These are phyloP conservation scores for Leptura quadrifasciata DNA, from an alignment of 2,888 invertebrate genomes.

Conservation along the genomic window DNA sequence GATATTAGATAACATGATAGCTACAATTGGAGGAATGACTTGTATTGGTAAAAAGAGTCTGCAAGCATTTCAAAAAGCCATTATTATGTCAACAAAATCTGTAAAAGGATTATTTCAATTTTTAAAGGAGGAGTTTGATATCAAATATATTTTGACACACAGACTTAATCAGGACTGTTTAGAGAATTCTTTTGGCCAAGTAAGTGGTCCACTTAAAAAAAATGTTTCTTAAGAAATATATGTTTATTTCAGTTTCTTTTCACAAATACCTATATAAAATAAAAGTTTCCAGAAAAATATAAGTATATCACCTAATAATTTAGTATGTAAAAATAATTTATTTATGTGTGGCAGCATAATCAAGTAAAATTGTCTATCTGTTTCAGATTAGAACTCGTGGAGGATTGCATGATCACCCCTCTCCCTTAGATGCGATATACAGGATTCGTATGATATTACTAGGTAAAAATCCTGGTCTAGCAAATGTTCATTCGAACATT, in stretches of 20 bases:
- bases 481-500: neutral
- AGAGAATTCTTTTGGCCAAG: slow-evolving; percentile 48
- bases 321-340: no score
- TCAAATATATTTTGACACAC: slow-evolving; percentile 55
- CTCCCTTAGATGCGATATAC: slow-evolving; percentile 52
- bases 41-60: slow-evolving; percentile 50
- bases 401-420: slow-evolving; percentile 52
- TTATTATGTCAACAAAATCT: slow-evolving; percentile 52
- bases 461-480: slow-evolving; percentile 51
- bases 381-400: neutral
- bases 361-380: no score
- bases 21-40: slow-evolving; percentile 44
- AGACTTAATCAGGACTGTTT: slow-evolving; percentile 56
- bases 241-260: no score
- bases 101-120: slow-evolving; percentile 46
- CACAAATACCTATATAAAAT: no score
- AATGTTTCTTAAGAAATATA: no score
- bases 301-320: no score
- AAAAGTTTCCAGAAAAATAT: no score
- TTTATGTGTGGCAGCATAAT: no score
- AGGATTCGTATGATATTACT: slow-evolving; percentile 52
- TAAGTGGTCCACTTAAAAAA: slow-evolving; percentile 29
- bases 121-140: slow-evolving; percentile 41
- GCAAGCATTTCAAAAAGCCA: slow-evolving; percentile 52
- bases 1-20: slow-evolving; percentile 50